A percentile compares a stretch with the other conserved stretches of the same genome.
Conservation (phyloP, 2,797 vertebrate genomes). For the Melanotaenia trifasciata region DNA sequence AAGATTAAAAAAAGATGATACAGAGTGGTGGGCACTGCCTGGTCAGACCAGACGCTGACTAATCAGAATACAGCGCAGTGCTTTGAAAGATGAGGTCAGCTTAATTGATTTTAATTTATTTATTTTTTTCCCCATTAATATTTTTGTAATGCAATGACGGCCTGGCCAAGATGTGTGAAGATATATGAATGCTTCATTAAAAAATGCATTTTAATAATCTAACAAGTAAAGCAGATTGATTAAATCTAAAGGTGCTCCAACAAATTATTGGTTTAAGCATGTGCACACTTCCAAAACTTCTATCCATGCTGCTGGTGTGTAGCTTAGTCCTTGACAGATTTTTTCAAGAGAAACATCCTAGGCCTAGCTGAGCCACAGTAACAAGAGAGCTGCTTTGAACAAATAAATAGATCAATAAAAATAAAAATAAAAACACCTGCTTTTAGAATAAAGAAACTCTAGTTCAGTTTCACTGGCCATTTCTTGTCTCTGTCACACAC, state of each 20-base stretch:
- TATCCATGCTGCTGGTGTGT: not conserved
- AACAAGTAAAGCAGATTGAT: not conserved
- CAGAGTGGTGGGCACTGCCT: no score
- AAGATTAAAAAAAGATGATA: no score
- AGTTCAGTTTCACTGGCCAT: constrained; percentile 56
- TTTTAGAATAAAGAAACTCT: constrained; percentile 38
- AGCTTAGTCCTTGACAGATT: not conserved
- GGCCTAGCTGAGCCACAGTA: constrained; percentile 26
- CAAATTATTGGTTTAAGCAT: not conserved
- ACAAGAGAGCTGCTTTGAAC: constrained; percentile 25
- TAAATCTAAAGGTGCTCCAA: not conserved
- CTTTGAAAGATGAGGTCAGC: no score
- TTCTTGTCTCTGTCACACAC: constrained; percentile 54
- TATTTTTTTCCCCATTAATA: no score
- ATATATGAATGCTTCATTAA: no score
- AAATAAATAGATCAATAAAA: constrained; percentile 3
- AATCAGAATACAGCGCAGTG: no score
- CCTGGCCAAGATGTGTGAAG: no score
- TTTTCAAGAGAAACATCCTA: not conserved
- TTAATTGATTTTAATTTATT: no score
- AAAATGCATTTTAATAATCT: no score
- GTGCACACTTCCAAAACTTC: not conserved
- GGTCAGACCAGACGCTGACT: no score
- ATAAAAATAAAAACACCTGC: not conserved
- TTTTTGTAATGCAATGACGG: no score